Evolutionary conservation across 2,113 vertebrate genomes (phyloP), one percentile per base, ranked within the genome.

Genomic region (Chiloscyllium plagiosum): DNA sequence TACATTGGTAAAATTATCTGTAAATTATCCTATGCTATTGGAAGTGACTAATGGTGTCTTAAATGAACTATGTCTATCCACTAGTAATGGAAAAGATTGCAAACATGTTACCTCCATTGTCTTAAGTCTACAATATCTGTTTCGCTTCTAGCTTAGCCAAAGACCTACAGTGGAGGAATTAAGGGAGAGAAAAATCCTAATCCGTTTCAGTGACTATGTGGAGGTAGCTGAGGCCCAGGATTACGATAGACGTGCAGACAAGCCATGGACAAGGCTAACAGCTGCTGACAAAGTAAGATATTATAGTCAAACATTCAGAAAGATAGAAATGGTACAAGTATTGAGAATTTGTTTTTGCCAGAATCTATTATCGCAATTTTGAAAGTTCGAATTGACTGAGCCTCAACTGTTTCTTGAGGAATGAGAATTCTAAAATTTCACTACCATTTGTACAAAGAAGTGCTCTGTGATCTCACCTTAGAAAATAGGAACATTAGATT

Each of bases 191-290:
- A 99, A 99, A 97, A 99, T 99, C 97, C 98, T 99, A 85, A 99
- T 99, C 97, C 98, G 98, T 96, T 99, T 99, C 98, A 98, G 99
- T 0, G 99, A 99, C 97, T 99, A 99, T 0, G 99, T 99, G 97
- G 99, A 99, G 96, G 98, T 99, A 97, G 98, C 99, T 0, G 99
- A 99, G 0, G 99, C 99, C 1, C 99, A 99, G 97, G 99, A 99
- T 97, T 99, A 99, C 0, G 99, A 99, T 98, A 97, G 99, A 95
- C 98, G 99, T 96, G 98, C 99, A 0, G 99, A 99, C 97, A 99
- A 99, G 96, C 99, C 99, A 26, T 99, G 99, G 99, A 99, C 99
- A 76, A 98, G 99, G 68, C 99, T 99, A 97, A 99, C 99, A 0
- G 99, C 99, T 0, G 99, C 99, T 0, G 99, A 99, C 97, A 99